A percentile compares a stretch with the other conserved stretches of the same genome.
These are phyloP conservation scores for Ceratoteleas bidentatus DNA, from an alignment of 1,140 invertebrate genomes.

Conservation along the genomic window DNA sequence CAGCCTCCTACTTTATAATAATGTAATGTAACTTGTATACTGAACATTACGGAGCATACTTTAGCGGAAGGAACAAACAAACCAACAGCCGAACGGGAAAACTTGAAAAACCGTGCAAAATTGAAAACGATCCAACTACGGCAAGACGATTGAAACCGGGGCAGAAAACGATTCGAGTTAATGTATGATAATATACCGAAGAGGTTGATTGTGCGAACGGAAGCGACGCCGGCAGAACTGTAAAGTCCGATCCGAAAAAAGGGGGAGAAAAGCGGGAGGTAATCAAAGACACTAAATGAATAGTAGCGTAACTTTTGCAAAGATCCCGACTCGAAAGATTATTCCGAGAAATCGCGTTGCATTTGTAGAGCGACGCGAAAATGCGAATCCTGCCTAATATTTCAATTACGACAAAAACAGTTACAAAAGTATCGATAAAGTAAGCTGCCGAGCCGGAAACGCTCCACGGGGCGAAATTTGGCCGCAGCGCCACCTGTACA, in stretches of 20 bases:
- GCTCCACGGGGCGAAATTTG: conserved; percentile 31
- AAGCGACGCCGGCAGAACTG: conserved; percentile 33
- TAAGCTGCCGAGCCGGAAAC: conserved; percentile 61
- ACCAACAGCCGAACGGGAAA: conserved; percentile 1
- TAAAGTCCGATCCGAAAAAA: conserved; percentile 48
- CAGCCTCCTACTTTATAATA: conserved; percentile 81
- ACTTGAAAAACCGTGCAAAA: no score
- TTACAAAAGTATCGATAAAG: no score
- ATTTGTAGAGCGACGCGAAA: conserved; percentile 63
- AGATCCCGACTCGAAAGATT: conserved; percentile 38
- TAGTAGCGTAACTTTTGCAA: conserved; percentile 57
- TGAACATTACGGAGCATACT: conserved; percentile 67
- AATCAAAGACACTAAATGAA: conserved; percentile 60
- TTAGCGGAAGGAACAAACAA: conserved; percentile 64
- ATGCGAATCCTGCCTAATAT: conserved; percentile 67
- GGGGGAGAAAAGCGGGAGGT: conserved; percentile 5
- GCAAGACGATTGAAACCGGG: no score
- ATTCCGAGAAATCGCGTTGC: conserved; percentile 58
- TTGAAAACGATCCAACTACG: no score
- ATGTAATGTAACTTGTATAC: conserved; percentile 76
- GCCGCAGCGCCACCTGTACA: conserved; percentile 37
- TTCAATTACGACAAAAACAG: conserved; percentile 44
- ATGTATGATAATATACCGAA: conserved; percentile 68
- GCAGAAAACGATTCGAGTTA: conserved; percentile 23
- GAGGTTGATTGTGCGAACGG: conserved; percentile 70